Conservation (phyloP, 1,140 invertebrate genomes). For the Planococcus citri region DNA sequence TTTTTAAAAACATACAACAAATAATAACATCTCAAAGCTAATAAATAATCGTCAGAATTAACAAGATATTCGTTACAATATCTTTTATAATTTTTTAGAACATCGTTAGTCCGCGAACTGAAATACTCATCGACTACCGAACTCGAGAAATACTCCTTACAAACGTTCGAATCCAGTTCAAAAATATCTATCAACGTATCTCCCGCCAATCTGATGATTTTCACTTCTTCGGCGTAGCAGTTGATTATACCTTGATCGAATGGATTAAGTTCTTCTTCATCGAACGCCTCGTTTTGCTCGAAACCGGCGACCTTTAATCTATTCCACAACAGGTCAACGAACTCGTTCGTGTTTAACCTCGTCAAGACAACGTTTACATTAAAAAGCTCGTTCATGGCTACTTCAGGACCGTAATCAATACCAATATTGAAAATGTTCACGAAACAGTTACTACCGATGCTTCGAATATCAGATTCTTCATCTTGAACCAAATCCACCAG, state of each 20-base stretch:
- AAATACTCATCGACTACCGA: not conserved
- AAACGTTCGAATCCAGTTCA: not conserved
- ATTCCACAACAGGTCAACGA: not conserved
- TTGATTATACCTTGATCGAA: slow-evolving; percentile 7
- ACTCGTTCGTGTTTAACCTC: not conserved
- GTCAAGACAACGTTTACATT: not conserved
- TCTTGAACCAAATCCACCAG: not conserved
- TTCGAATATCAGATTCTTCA: not conserved
- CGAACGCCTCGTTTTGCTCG: not conserved
- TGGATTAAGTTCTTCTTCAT: not conserved
- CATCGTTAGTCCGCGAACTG: not conserved
- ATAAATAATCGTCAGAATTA: not conserved
- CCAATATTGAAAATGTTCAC: not conserved
- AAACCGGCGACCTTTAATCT: not conserved
- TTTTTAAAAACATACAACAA: not conserved
- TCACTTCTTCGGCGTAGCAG: not conserved
- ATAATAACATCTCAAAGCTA: not conserved
- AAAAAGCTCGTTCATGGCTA: not conserved
- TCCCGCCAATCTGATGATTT: not conserved
- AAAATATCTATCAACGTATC: not conserved
- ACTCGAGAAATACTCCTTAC: not conserved
- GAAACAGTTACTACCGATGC: not conserved
- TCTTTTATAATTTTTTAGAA: not conserved
- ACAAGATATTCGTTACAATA: not conserved
- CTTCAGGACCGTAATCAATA: not conserved